Conservation (phyloP, 2,797 vertebrate species). For the Echeneis naucrates region DNA sequence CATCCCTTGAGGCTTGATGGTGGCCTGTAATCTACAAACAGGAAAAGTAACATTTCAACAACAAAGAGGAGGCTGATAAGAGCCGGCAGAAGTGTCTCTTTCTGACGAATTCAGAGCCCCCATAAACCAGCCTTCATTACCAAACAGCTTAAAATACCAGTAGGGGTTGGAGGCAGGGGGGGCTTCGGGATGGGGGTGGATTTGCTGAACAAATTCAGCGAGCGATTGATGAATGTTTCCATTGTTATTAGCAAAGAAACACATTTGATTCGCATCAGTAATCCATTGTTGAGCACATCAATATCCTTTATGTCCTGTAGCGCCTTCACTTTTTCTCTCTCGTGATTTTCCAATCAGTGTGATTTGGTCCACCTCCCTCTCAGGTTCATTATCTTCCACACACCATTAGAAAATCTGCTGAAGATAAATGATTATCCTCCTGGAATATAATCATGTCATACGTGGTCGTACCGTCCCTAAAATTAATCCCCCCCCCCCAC, state of each 20-base stretch:
- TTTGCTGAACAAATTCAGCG: not conserved
- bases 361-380: slow-evolving; percentile 11
- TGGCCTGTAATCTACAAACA: slow-evolving; percentile 18
- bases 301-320: slow-evolving; percentile 13
- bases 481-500: slow-evolving; percentile 16
- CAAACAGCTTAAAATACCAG: not conserved
- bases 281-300: slow-evolving; percentile 10
- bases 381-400: slow-evolving; percentile 27
- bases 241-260: slow-evolving; percentile 10
- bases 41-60: slow-evolving; percentile 15
- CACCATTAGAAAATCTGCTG: slow-evolving; percentile 26
- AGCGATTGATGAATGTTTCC: not conserved
- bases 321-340: slow-evolving; percentile 1
- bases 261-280: slow-evolving; percentile 10
- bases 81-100: slow-evolving; percentile 8
- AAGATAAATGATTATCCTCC: slow-evolving; percentile 25
- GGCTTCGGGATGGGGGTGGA: not conserved
- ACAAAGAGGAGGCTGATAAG: slow-evolving; percentile 8
- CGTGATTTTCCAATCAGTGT: slow-evolving; percentile 12
- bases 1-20: slow-evolving; percentile 1
- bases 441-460: slow-evolving; percentile 36
- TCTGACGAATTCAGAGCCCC: not conserved
- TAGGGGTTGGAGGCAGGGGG: no score
- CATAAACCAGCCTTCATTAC: not conserved
- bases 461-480: not conserved